These are phyloP conservation scores for Drosophila fungiperda DNA, from an alignment of 2,888 invertebrate species.

Conservation along the genomic window DNA sequence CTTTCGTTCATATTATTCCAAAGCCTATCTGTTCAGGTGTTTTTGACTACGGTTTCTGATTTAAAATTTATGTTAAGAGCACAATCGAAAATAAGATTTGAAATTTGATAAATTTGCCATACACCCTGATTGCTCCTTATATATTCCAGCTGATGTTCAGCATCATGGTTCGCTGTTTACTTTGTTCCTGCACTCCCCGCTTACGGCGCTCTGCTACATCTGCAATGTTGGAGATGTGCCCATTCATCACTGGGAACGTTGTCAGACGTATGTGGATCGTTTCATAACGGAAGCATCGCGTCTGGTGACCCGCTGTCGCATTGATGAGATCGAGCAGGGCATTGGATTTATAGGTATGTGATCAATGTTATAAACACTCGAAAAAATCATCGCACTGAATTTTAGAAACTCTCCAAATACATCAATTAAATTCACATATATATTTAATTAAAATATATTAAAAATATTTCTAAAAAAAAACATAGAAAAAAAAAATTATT, in stretches of 20 bases:
- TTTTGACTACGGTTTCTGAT: too few species aligned
- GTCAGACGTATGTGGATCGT: slow-evolving; percentile 93
- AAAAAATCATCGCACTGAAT: too few species aligned
- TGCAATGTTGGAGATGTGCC: slow-evolving; percentile 95
- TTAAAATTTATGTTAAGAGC: background rate
- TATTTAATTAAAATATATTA: too few species aligned
- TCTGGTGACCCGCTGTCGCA: slow-evolving; percentile 92
- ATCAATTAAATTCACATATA: too few species aligned
- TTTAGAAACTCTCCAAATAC: too few species aligned
- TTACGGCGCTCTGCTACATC: slow-evolving; percentile 96
- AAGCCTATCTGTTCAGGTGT: too few species aligned
- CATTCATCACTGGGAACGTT: slow-evolving; percentile 95
- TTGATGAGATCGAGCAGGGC: slow-evolving; percentile 88
- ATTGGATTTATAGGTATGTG: slow-evolving; percentile 85
- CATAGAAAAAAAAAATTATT: too few species aligned
- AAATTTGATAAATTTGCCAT: background rate
- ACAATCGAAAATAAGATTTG: background rate
- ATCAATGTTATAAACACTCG: too few species aligned
- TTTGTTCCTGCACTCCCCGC: slow-evolving; percentile 96
- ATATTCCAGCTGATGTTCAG: slow-evolving; percentile 88
- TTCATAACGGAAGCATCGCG: slow-evolving; percentile 95
- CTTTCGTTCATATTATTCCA: background rate
- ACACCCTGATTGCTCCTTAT: background rate
- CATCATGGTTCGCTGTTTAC: slow-evolving; percentile 97
- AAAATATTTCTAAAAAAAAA: too few species aligned